phyloP scores from a whole-genome alignment of 2,797 vertebrate genomes.

The Catostomus latipinnis region DNA sequence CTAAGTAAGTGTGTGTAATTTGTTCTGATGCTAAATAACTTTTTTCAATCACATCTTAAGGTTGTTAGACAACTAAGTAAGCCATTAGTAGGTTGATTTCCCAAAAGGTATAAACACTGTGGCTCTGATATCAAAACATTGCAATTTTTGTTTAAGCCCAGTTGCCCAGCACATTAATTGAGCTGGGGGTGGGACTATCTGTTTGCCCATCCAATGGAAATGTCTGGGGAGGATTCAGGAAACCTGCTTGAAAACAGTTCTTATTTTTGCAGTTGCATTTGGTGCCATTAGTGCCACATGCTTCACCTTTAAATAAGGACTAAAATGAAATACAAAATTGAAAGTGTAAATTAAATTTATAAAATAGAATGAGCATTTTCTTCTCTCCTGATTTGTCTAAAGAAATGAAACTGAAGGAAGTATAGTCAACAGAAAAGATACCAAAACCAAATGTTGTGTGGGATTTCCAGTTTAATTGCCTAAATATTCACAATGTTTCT shows the following conservation, averaged over 20 bases:
- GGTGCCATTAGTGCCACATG: too few species aligned
- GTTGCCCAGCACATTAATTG: too few species aligned
- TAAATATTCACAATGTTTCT: slow-evolving; percentile 69
- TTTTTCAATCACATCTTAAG: background rate
- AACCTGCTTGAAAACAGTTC: too few species aligned
- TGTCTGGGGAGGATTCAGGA: too few species aligned
- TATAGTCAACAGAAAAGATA: slow-evolving; percentile 24
- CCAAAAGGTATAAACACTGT: background rate
- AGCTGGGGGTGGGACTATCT: too few species aligned
- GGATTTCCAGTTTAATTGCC: slow-evolving; percentile 62
- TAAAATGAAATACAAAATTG: background rate
- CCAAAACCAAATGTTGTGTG: slow-evolving; percentile 57
- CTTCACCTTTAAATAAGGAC: too few species aligned
- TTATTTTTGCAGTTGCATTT: too few species aligned
- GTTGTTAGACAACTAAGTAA: background rate
- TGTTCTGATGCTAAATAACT: background rate
- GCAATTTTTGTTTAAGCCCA: background rate
- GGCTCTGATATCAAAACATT: background rate
- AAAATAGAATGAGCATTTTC: background rate
- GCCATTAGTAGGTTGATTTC: background rate
- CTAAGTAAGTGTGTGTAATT: slow-evolving; percentile 10
- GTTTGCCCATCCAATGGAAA: too few species aligned
- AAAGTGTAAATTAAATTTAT: background rate
- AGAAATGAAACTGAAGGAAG: background rate
- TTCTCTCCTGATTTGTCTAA: background rate